Percentiles rank a stretch among this genome's conserved stretches.
Evolutionary conservation across 2,113 vertebrate genomes (phyloP).

Genomic region (Balaenoptera acutorostrata): DNA sequence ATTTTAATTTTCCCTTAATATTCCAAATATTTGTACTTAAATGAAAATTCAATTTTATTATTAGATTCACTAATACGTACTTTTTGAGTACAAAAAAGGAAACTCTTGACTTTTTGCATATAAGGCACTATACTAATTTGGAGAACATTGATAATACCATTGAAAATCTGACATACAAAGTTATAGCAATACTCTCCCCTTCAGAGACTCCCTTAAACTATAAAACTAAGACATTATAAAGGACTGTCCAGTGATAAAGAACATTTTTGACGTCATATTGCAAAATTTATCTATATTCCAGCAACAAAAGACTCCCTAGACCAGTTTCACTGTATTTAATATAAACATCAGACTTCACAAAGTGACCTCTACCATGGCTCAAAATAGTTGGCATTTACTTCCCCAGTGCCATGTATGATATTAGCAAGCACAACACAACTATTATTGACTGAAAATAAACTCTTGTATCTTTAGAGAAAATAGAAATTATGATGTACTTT

Average conservation of each 20-base stretch:
- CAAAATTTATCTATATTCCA: constrained; percentile 12
- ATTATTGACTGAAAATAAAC: constrained; percentile 67
- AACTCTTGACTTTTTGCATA: background rate
- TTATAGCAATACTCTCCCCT: background rate
- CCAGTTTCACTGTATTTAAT: constrained; percentile 51
- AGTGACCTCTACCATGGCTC: constrained; percentile 59
- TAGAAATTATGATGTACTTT: background rate
- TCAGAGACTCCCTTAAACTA: background rate
- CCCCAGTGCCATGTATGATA: background rate
- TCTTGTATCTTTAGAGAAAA: constrained; percentile 46
- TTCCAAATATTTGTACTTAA: background rate
- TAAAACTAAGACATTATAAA: background rate
- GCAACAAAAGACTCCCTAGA: constrained; percentile 28
- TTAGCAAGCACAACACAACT: constrained; percentile 62
- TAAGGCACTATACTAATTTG: background rate
- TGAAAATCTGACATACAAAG: constrained; percentile 9
- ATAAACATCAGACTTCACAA: constrained; percentile 58
- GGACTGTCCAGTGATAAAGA: background rate
- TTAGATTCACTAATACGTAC: background rate
- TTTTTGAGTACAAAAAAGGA: background rate
- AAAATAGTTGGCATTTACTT: constrained; percentile 55
- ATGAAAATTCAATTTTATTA: background rate
- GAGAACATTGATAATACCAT: background rate
- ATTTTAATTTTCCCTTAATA: constrained; percentile 20
- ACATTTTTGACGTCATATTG: background rate